phyloP scores from a whole-genome alignment of 2,888 invertebrate genomes.

The Apomyelois bistriatella region DNA sequence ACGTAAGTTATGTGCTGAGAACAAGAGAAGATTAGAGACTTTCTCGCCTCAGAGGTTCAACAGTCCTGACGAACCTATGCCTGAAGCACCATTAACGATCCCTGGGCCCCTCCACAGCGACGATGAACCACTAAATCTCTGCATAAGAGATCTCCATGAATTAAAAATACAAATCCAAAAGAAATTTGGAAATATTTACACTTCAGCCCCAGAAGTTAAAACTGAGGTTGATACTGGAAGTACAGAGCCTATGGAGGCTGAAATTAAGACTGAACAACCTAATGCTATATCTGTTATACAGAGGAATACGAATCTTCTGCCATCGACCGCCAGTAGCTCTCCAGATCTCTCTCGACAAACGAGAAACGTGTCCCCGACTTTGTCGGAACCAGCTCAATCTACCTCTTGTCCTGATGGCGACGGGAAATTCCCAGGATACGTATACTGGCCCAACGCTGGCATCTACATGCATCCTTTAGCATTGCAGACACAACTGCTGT shows the following conservation, averaged over 20 bases:
- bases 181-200: slow-evolving; percentile 82
- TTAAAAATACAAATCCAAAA: slow-evolving; percentile 82
- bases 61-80: slow-evolving; percentile 59
- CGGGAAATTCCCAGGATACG: slow-evolving; percentile 74
- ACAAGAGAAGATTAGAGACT: slow-evolving; percentile 66
- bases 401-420: slow-evolving; percentile 55
- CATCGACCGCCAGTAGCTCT: slow-evolving; percentile 64
- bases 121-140: slow-evolving; percentile 91
- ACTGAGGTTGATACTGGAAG: slow-evolving; percentile 77
- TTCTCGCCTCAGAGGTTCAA: slow-evolving; percentile 52
- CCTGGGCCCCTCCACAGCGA: slow-evolving; percentile 56
- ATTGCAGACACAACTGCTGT: slow-evolving; percentile 84
- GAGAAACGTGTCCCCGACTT: slow-evolving; percentile 51
- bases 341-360: slow-evolving; percentile 59
- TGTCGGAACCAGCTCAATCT: slow-evolving; percentile 62
- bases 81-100: slow-evolving; percentile 53
- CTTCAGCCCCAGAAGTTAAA: slow-evolving; percentile 79
- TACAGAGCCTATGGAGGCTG: slow-evolving; percentile 52
- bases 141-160: slow-evolving; percentile 87
- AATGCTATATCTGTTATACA: slow-evolving; percentile 73
- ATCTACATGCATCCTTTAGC: slow-evolving; percentile 87
- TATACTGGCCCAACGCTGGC: slow-evolving; percentile 86
- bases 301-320: slow-evolving; percentile 57
- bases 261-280: slow-evolving; percentile 63
- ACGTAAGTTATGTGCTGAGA: slow-evolving; percentile 84